These are phyloP conservation scores for Pedicia rivosa DNA, from an alignment of 2,888 invertebrate genomes.

Conservation along the genomic window DNA sequence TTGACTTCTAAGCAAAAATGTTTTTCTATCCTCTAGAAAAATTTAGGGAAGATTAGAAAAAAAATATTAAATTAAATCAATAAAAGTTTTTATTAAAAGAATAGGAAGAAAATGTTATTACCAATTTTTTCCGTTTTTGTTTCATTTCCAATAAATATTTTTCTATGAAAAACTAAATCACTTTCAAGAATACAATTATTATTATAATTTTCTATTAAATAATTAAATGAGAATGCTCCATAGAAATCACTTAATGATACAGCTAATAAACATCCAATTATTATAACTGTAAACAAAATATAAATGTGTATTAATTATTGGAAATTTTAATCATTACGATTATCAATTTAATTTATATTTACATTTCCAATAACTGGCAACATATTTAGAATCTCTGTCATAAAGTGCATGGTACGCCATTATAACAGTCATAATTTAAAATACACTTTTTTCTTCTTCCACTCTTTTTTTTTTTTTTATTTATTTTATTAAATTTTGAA, in stretches of 20 bases:
- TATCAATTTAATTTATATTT: neutral
- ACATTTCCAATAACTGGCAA: constrained; percentile 3
- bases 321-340: neutral
- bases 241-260: neutral
- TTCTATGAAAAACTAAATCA: too few relatives aligned
- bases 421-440: neutral
- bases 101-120: too few relatives aligned
- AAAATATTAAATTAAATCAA: too few relatives aligned
- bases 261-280: neutral
- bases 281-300: neutral
- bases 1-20: too few relatives aligned
- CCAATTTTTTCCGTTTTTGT: too few relatives aligned
- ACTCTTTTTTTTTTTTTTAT: too few relatives aligned
- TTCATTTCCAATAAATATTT: too few relatives aligned
- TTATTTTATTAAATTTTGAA: too few relatives aligned
- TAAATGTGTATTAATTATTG: neutral
- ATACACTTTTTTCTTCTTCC: too few relatives aligned
- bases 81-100: too few relatives aligned
- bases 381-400: neutral
- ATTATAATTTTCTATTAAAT: neutral
- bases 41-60: too few relatives aligned
- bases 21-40: too few relatives aligned
- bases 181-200: neutral
- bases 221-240: neutral
- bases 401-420: constrained; percentile 2